Percentiles rank a stretch among this genome's conserved stretches.
phyloP scores from a whole-genome alignment of 2,113 vertebrate species.

The Numenius arquata region DNA sequence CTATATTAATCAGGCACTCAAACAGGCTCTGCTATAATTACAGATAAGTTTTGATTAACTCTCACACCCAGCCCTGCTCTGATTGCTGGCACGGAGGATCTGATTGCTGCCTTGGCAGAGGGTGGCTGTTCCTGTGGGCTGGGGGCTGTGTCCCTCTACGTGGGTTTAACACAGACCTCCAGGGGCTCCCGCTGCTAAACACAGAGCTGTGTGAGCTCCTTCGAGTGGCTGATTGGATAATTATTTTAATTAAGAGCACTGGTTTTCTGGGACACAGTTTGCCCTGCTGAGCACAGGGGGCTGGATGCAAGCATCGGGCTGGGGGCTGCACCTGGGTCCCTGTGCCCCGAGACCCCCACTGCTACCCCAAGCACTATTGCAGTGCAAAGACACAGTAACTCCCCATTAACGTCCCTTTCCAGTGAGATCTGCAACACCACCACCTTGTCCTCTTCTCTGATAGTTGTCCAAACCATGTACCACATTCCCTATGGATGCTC shows the following conservation, averaged over 20 bases:
- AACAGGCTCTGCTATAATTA: not conserved
- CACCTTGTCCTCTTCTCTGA: not conserved
- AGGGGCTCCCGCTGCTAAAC: not conserved
- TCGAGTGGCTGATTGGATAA: not conserved
- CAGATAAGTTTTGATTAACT: not conserved
- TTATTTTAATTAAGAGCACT: not conserved
- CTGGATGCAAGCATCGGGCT: rapidly evolving
- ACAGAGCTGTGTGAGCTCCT: rapidly evolving
- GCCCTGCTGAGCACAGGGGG: rapidly evolving
- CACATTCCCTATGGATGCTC: not conserved
- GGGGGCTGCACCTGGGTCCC: not conserved
- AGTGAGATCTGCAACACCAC: not conserved
- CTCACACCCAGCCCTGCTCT: not conserved
- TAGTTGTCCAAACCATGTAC: not conserved
- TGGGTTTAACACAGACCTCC: not conserved
- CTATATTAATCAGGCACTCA: not conserved
- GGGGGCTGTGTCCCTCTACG: not conserved
- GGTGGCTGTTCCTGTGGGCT: rapidly evolving
- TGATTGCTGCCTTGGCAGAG: not conserved
- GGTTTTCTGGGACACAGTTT: not conserved
- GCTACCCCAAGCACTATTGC: not conserved
- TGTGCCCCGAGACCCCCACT: not conserved
- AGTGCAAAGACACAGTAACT: not conserved
- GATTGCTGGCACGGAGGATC: not conserved
- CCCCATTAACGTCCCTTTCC: not conserved